A percentile compares a stretch with the other conserved stretches of the same genome.
Conservation (phyloP, 2,113 vertebrate genomes). For the Hippocampus mohnikei region DNA sequence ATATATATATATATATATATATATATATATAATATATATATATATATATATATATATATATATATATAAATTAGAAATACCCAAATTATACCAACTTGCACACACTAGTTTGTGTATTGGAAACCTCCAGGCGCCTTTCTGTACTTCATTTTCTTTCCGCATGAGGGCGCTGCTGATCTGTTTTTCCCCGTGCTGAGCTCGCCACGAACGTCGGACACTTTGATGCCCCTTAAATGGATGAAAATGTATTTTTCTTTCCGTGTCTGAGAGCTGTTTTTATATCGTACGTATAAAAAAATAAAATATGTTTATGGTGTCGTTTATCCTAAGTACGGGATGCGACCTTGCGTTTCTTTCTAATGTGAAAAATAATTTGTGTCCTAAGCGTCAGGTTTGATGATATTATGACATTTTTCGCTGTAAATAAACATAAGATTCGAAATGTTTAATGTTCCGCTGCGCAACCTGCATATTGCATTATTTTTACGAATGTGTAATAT, state of each 20-base stretch:
- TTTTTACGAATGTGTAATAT: not conserved
- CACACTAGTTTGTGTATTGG: too few species aligned
- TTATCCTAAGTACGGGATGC: not conserved
- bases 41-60: too few species aligned
- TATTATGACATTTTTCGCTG: not conserved
- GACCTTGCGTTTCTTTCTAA: not conserved
- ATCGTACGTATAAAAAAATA: not conserved
- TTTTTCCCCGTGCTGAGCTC: conserved; percentile 8
- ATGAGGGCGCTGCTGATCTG: conserved; percentile 62
- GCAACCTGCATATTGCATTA: not conserved
- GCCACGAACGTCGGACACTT: too few species aligned
- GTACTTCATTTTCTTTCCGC: conserved; percentile 18
- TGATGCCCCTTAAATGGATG: not conserved
- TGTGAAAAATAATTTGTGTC: not conserved
- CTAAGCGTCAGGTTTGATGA: not conserved
- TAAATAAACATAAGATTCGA: not conserved
- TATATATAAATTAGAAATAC: too few species aligned
- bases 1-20: too few species aligned
- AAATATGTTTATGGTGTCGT: not conserved
- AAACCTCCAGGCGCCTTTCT: not conserved
- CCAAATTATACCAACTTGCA: too few species aligned
- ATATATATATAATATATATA: too few species aligned
- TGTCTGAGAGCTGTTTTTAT: not conserved
- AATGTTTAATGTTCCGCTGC: not conserved
- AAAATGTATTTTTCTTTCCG: not conserved